Evolutionary conservation across 2,888 invertebrate genomes (phyloP).

Genomic region (Epistrophe grossulariae): DNA sequence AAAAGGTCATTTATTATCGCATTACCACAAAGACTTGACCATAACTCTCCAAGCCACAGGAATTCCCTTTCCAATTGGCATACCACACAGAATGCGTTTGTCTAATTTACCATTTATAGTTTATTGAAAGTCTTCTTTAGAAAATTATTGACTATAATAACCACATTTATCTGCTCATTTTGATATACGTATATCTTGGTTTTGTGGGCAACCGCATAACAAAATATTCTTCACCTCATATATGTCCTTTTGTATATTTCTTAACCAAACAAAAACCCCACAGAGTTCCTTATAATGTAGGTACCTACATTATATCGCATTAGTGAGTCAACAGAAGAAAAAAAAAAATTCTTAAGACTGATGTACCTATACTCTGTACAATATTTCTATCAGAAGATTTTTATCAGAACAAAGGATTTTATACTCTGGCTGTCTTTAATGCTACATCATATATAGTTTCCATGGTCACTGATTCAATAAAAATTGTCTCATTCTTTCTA

Average conservation of each 20-base stretch:
- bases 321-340: background rate
- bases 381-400: background rate
- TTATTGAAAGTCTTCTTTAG: background rate
- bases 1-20: background rate
- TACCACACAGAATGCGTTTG: background rate
- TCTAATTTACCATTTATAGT: background rate
- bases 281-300: background rate
- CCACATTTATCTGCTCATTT: background rate
- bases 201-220: background rate
- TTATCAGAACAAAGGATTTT: background rate
- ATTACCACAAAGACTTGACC: background rate
- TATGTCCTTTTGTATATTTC: too few species aligned
- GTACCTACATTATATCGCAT: background rate
- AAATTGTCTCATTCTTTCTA: background rate
- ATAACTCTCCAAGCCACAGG: background rate
- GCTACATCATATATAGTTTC: slow-evolving; percentile 4
- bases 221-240: too few species aligned
- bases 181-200: background rate
- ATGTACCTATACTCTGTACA: background rate
- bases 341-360: background rate
- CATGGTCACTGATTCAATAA: slow-evolving; percentile 15
- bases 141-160: background rate
- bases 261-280: background rate
- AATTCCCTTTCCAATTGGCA: background rate
- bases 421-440: background rate